These are phyloP conservation scores for Hippocampus mohnikei DNA, from an alignment of 2,113 vertebrate species.

Conservation along the genomic window DNA sequence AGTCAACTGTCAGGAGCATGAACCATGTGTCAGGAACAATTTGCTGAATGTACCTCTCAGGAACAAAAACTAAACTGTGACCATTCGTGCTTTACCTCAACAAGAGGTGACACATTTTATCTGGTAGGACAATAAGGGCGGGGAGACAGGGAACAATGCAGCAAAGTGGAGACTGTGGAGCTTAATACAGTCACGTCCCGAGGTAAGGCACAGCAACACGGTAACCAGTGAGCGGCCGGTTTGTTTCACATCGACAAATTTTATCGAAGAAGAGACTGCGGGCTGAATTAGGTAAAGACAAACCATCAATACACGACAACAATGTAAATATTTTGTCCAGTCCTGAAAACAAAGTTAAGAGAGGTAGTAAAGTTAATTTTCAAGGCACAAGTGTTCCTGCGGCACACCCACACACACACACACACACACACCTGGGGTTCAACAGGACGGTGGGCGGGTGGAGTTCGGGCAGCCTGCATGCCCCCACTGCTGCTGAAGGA, in stretches of 20 bases:
- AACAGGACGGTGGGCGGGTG: constrained; percentile 84
- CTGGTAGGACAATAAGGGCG: neutral
- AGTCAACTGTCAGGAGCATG: neutral
- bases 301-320: too few relatives aligned
- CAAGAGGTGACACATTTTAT: neutral
- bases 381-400: neutral
- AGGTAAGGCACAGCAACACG: too few relatives aligned
- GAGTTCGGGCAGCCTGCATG: constrained; percentile 86
- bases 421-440: constrained; percentile 87
- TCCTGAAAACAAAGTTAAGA: neutral
- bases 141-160: neutral
- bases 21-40: neutral
- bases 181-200: too few relatives aligned
- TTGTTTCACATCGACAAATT: too few relatives aligned
- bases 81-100: neutral
- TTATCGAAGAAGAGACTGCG: too few relatives aligned
- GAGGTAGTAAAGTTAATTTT: neutral
- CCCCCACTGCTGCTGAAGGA: constrained; percentile 93
- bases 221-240: too few relatives aligned
- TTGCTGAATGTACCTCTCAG: too few relatives aligned
- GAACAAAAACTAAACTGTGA: too few relatives aligned
- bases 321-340: neutral
- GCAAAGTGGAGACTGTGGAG: neutral
- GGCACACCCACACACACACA: constrained; percentile 9
- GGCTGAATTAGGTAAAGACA: too few relatives aligned